phyloP scores from a whole-genome alignment of 1,140 invertebrate species.

The Drosophila hydei region DNA sequence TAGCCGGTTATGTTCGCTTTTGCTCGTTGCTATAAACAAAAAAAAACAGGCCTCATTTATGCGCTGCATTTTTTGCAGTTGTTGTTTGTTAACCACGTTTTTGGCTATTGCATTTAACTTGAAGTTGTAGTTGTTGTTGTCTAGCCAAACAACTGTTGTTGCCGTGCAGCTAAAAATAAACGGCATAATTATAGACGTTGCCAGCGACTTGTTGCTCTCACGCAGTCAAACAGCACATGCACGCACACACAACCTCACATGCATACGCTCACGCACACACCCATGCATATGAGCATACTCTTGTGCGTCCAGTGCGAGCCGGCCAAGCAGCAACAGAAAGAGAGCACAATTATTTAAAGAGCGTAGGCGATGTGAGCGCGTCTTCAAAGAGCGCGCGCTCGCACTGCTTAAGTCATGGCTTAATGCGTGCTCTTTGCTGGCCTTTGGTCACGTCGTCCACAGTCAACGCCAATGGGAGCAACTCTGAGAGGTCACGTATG shows the following conservation, averaged over 20 bases:
- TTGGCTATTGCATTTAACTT: slow-evolving; percentile 44
- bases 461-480: slow-evolving; percentile 22
- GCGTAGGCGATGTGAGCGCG: slow-evolving; percentile 9
- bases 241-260: slow-evolving; percentile 5
- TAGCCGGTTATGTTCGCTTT: slow-evolving; percentile 55
- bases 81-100: slow-evolving; percentile 61
- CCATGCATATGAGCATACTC: slow-evolving; percentile 7
- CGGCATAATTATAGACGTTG: slow-evolving; percentile 71
- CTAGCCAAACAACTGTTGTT: slow-evolving; percentile 18
- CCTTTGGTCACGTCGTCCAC: slow-evolving; percentile 51
- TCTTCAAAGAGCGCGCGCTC: slow-evolving; percentile 29
- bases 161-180: slow-evolving; percentile 73
- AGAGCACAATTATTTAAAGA: slow-evolving; percentile 6
- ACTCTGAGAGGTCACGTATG: slow-evolving; percentile 67
- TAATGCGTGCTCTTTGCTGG: slow-evolving; percentile 34
- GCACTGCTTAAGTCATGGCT: slow-evolving; percentile 14
- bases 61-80: slow-evolving; percentile 53
- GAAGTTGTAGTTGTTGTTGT: slow-evolving; percentile 39
- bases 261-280: neutral
- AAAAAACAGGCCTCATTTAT: slow-evolving; percentile 62
- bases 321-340: slow-evolving; percentile 6
- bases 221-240: slow-evolving; percentile 17
- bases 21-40: slow-evolving; percentile 29
- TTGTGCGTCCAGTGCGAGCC: slow-evolving; percentile 38
- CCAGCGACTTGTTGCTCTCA: slow-evolving; percentile 75